phyloP scores from a whole-genome alignment of 1,140 invertebrate species.

The Bombus pascuorum region DNA sequence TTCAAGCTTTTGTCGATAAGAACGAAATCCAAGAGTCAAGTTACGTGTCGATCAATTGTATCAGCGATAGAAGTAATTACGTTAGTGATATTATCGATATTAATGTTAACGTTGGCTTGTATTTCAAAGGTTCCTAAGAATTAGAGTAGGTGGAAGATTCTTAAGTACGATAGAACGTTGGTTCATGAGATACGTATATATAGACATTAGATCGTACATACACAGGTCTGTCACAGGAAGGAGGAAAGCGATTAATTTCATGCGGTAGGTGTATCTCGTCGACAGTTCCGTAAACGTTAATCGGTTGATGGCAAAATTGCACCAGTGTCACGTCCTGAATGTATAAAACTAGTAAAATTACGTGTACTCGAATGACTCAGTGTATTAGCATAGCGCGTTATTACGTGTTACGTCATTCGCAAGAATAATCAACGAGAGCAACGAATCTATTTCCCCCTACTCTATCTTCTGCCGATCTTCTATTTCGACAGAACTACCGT shows the following conservation, averaged over 20 bases:
- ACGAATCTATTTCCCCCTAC: neutral
- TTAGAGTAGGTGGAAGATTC: too few relatives aligned
- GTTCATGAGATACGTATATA: neutral
- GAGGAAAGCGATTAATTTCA: slow-evolving; percentile 20
- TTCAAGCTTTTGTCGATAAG: neutral
- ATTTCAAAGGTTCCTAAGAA: too few relatives aligned
- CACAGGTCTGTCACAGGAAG: neutral
- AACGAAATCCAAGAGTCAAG: neutral
- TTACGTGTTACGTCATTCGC: slow-evolving; percentile 36
- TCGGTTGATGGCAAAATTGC: slow-evolving; percentile 46
- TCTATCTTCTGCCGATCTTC: neutral
- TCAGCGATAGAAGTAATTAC: too few relatives aligned
- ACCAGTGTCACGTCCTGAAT: slow-evolving; percentile 27
- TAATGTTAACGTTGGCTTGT: too few relatives aligned
- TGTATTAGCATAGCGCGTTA: slow-evolving; percentile 34
- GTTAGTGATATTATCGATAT: too few relatives aligned
- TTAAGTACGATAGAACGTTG: neutral
- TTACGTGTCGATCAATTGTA: too few relatives aligned
- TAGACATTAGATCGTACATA: neutral
- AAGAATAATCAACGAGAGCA: slow-evolving; percentile 7
- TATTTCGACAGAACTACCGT: neutral
- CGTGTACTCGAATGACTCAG: slow-evolving; percentile 36
- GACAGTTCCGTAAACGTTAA: slow-evolving; percentile 24
- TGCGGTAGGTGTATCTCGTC: slow-evolving; percentile 1
- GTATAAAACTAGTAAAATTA: slow-evolving; percentile 41